Evolutionary conservation across 2,113 vertebrate species (phyloP).

Genomic region (Salvelinus fontinalis): DNA sequence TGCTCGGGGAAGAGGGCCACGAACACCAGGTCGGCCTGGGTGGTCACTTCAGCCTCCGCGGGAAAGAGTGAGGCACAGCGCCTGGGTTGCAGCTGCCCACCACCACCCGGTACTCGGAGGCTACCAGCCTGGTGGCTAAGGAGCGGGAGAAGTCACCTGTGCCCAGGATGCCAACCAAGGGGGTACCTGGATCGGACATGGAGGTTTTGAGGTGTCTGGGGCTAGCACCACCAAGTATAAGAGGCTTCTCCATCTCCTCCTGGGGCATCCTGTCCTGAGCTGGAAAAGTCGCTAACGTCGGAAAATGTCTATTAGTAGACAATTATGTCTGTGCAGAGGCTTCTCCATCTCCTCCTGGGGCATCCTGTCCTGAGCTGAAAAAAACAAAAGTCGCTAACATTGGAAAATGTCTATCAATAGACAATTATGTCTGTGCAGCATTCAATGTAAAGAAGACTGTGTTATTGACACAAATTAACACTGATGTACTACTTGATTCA

Average conservation of each 20-base stretch:
- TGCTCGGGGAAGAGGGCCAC: constrained; percentile 89
- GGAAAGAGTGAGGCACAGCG: constrained; percentile 79
- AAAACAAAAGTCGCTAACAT: background rate
- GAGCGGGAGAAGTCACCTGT: constrained; percentile 90
- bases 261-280: constrained; percentile 64
- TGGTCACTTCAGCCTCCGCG: constrained; percentile 78
- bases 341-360: constrained; percentile 79
- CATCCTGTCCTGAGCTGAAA: constrained; percentile 55
- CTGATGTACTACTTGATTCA: background rate
- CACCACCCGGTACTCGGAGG: constrained; percentile 83
- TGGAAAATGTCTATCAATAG: too few relatives aligned
- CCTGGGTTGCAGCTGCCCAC: constrained; percentile 88
- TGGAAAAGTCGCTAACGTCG: background rate
- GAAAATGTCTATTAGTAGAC: too few relatives aligned
- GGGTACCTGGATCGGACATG: constrained; percentile 13
- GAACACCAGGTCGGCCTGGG: constrained; percentile 80
- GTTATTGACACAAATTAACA: too few relatives aligned
- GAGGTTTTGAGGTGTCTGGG: constrained; percentile 56
- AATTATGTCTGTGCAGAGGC: constrained; percentile 59
- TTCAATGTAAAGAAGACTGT: background rate
- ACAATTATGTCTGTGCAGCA: background rate
- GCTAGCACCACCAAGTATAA: constrained; percentile 64
- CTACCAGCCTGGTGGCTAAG: constrained; percentile 78
- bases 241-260: constrained; percentile 81
- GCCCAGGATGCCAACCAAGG: constrained; percentile 83